phyloP scores from a whole-genome alignment of 2,888 invertebrate genomes.

The Lydus trimaculatus region DNA sequence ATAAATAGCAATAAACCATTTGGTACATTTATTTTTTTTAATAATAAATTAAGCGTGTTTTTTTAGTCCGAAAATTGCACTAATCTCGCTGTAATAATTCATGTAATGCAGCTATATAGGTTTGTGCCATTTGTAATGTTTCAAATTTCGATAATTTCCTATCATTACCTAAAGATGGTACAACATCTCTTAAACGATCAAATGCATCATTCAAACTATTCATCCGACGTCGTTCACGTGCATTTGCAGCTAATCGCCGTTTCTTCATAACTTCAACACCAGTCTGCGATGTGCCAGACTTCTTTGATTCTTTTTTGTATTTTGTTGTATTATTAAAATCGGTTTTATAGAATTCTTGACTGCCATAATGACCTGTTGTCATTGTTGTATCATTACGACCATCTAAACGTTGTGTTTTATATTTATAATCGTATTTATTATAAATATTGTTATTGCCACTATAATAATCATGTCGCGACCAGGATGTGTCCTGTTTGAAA shows the following conservation, averaged over 20 bases:
- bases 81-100: slow-evolving; percentile 65
- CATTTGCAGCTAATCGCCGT: slow-evolving; percentile 74
- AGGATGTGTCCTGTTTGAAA: slow-evolving; percentile 45
- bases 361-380: slow-evolving; percentile 41
- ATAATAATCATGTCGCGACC: slow-evolving; percentile 51
- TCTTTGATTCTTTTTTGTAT: slow-evolving; percentile 35
- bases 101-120: slow-evolving; percentile 73
- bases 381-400: slow-evolving; percentile 27
- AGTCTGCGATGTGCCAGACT: slow-evolving; percentile 37
- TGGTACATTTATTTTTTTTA: neutral
- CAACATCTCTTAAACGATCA: slow-evolving; percentile 72
- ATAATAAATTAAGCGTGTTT: neutral
- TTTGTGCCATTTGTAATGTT: slow-evolving; percentile 80
- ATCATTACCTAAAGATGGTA: slow-evolving; percentile 74
- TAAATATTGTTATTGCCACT: slow-evolving; percentile 57
- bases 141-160: slow-evolving; percentile 78
- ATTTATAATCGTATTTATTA: slow-evolving; percentile 48
- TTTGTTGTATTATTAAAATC: slow-evolving; percentile 31
- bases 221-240: slow-evolving; percentile 76
- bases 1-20: slow-evolving; percentile 27
- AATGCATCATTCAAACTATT: slow-evolving; percentile 78
- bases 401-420: slow-evolving; percentile 40
- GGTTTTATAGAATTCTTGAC: slow-evolving; percentile 46
- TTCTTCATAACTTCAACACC: slow-evolving; percentile 63
- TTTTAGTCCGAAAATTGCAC: neutral